Evolutionary conservation across 1,140 invertebrate species (phyloP).

Genomic region (Oryzaephilus surinamensis): DNA sequence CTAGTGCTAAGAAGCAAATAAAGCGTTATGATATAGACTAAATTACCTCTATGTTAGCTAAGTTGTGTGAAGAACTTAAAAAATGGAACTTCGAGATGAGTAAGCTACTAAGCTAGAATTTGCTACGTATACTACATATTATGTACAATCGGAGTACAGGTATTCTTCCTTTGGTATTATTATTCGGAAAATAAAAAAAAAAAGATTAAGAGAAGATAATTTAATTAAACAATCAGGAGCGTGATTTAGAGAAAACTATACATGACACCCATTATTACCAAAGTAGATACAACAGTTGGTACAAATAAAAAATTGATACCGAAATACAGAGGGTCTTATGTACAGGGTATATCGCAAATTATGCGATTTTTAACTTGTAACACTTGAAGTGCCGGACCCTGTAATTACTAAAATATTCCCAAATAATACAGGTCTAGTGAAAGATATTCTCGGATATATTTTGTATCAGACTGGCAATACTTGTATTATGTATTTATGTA

Average conservation of each 20-base stretch:
- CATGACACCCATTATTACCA: slow-evolving; percentile 17
- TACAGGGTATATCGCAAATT: too few species aligned
- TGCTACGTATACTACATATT: slow-evolving; percentile 20
- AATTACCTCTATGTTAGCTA: slow-evolving; percentile 21
- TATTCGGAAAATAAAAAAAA: slow-evolving; percentile 20
- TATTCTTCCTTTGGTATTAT: slow-evolving; percentile 14
- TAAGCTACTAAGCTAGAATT: slow-evolving; percentile 22
- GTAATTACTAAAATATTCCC: slow-evolving; percentile 19
- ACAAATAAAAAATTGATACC: slow-evolving; percentile 25
- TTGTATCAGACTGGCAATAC: too few species aligned
- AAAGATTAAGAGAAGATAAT: slow-evolving; percentile 15
- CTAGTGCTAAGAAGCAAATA: slow-evolving; percentile 29
- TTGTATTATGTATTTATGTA: too few species aligned
- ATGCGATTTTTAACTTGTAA: too few species aligned
- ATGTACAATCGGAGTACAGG: slow-evolving; percentile 14
- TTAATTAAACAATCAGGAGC: not conserved
- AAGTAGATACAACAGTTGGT: slow-evolving; percentile 20
- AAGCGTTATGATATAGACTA: slow-evolving; percentile 26
- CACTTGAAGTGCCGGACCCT: too few species aligned
- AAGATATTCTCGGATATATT: slow-evolving; percentile 21
- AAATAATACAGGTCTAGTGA: slow-evolving; percentile 22
- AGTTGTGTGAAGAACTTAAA: slow-evolving; percentile 10
- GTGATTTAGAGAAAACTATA: slow-evolving; percentile 2
- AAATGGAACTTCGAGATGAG: slow-evolving; percentile 13
- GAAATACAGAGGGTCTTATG: slow-evolving; percentile 25